phyloP scores from a whole-genome alignment of 2,113 vertebrate genomes.

The Gavia stellata region DNA sequence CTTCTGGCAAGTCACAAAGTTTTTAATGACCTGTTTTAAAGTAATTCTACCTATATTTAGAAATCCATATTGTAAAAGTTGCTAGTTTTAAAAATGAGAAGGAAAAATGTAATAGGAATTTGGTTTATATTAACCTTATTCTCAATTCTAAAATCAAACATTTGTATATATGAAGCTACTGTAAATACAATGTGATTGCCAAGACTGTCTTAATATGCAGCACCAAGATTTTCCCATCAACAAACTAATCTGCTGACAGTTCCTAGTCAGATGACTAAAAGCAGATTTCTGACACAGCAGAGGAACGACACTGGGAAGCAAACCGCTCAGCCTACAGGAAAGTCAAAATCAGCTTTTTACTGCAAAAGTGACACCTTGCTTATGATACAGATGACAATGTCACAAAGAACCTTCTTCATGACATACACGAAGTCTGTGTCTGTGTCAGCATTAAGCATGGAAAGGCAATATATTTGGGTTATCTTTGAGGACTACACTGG shows the following conservation, averaged over 20 bases:
- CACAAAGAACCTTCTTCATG: neutral
- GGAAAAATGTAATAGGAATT: neutral
- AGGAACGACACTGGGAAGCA: neutral
- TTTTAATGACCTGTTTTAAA: neutral
- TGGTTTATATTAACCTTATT: neutral
- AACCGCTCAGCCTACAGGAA: accelerated
- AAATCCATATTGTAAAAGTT: neutral
- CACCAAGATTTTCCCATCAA: neutral
- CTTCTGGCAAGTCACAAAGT: neutral
- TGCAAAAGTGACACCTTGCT: neutral
- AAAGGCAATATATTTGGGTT: neutral
- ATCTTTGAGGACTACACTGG: neutral
- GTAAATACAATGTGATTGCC: neutral
- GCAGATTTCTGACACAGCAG: neutral
- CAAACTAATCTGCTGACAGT: neutral
- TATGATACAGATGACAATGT: neutral
- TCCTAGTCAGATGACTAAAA: neutral
- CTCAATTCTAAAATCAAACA: neutral
- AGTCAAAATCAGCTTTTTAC: neutral
- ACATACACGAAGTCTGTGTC: neutral
- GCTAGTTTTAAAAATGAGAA: neutral
- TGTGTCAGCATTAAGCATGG: neutral
- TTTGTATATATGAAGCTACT: neutral
- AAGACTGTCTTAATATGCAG: neutral
- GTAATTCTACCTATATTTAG: neutral